Conservation (phyloP, 2,888 invertebrate species). For the Melinaea menophilus region DNA sequence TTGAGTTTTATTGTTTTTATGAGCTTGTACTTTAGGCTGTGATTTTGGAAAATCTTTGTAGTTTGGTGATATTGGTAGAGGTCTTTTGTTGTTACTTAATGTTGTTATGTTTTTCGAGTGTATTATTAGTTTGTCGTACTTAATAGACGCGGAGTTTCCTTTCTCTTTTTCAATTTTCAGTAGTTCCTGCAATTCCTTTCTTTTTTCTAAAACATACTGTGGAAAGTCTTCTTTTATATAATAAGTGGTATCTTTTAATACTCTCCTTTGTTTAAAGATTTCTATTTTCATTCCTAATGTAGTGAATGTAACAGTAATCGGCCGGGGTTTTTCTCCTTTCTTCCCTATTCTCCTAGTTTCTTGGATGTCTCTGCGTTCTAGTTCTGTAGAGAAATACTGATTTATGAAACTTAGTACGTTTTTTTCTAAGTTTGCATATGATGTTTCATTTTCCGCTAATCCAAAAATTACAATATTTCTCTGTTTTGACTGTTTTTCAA, state of each 20-base stretch:
- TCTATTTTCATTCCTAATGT: conserved; percentile 6
- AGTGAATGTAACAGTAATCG: conserved; percentile 6
- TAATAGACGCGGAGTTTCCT: neutral
- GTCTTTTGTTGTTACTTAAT: no score
- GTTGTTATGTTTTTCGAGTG: no score
- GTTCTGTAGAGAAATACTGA: conserved; percentile 1
- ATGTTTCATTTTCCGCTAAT: no score
- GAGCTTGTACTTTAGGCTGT: conserved; percentile 11
- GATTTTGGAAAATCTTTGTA: neutral
- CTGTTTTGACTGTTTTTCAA: no score
- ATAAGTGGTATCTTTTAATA: conserved; percentile 4
- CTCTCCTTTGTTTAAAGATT: neutral
- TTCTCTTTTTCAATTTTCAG: conserved; percentile 15
- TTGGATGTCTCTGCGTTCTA: conserved; percentile 15
- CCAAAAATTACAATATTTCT: no score
- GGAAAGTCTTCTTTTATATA: conserved; percentile 13
- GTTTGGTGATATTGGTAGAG: no score
- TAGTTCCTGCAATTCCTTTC: conserved; percentile 14
- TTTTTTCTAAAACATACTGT: conserved; percentile 1
- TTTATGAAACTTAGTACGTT: neutral
- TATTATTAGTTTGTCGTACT: no score
- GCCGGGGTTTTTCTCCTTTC: conserved; percentile 12
- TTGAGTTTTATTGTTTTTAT: conserved; percentile 19
- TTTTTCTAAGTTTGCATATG: neutral
- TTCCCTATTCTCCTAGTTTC: conserved; percentile 16